Evolutionary conservation across 2,113 vertebrate genomes (phyloP).

Genomic region (Limnothrissa miodon): DNA sequence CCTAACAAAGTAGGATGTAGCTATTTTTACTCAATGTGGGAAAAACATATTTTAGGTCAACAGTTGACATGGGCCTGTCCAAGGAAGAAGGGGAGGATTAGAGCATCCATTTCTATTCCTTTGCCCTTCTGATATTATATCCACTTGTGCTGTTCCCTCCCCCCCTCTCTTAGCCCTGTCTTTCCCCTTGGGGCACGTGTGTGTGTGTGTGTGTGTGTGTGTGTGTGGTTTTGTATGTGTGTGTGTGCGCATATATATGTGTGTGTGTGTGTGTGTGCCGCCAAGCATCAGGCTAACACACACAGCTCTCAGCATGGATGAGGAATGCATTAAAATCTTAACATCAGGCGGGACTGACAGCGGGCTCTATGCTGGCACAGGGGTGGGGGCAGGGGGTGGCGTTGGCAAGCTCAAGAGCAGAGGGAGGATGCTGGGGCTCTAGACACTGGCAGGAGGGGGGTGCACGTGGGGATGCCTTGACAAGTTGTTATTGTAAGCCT

Average conservation of each 20-base stretch:
- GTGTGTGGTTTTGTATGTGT: no score
- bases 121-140: no score
- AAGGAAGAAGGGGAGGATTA: not conserved
- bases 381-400: not conserved
- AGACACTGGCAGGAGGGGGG: not conserved
- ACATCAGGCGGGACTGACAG: not conserved
- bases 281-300: not conserved
- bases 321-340: conserved; percentile 3
- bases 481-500: not conserved
- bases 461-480: not conserved
- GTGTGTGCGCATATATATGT: not conserved
- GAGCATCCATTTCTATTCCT: no score
- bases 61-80: no score
- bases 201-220: no score
- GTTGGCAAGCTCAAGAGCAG: not conserved
- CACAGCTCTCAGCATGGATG: conserved; percentile 11
- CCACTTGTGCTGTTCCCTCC: no score
- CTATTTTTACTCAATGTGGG: no score
- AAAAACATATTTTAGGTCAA: no score
- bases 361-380: not conserved
- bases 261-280: no score
- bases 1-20: no score
- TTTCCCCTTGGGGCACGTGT: not conserved
- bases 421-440: not conserved
- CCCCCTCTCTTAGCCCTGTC: no score